Percentiles rank a stretch among this genome's conserved stretches.
Conservation (phyloP, 2,797 vertebrate species). For the Synanceia verrucosa region DNA sequence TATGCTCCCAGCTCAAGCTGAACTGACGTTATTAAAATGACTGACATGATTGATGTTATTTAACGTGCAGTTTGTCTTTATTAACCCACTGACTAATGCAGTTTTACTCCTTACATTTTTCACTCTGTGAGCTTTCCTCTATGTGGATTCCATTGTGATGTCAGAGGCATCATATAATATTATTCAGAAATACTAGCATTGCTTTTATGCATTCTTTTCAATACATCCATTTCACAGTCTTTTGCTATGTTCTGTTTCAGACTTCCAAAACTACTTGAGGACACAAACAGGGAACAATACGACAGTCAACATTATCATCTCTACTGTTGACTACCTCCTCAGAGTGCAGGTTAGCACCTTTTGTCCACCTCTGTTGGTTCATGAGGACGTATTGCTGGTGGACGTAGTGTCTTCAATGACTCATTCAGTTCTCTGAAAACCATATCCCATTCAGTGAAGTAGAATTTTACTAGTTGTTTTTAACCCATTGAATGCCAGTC, state of each 20-base stretch:
- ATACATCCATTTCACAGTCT: not conserved
- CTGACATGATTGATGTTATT: not conserved
- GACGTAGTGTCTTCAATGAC: not conserved
- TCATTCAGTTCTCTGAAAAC: not conserved
- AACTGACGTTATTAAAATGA: not conserved
- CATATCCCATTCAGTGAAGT: not conserved
- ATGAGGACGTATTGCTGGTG: not conserved
- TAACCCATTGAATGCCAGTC: too few species aligned
- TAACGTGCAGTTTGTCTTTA: not conserved
- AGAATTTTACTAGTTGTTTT: not conserved
- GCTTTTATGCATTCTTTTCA: not conserved
- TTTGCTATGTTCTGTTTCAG: slow-evolving; percentile 67
- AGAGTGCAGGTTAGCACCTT: slow-evolving; percentile 89
- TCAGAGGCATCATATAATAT: not conserved
- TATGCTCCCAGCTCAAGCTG: not conserved
- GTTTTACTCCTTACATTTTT: not conserved
- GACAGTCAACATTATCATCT: slow-evolving; percentile 97
- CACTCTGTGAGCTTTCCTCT: not conserved
- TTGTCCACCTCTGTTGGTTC: not conserved
- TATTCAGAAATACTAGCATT: not conserved
- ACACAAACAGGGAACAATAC: slow-evolving; percentile 98
- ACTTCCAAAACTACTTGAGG: slow-evolving; percentile 97
- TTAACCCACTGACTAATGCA: not conserved
- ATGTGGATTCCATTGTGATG: not conserved
- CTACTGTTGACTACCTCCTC: slow-evolving; percentile 95